These are phyloP conservation scores for Argyresthia goedartella DNA, from an alignment of 2,888 invertebrate species.

Conservation along the genomic window DNA sequence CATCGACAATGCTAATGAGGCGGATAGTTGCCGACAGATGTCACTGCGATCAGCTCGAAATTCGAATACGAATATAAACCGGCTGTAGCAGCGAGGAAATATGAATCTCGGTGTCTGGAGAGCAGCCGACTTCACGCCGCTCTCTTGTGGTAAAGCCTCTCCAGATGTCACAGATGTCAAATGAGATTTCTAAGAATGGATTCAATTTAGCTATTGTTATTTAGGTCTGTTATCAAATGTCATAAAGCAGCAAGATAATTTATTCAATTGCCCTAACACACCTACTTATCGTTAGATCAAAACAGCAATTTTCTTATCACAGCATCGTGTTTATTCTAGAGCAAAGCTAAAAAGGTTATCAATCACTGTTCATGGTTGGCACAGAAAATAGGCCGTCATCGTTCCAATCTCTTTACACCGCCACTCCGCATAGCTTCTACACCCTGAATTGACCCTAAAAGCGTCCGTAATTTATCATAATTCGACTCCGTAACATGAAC, in stretches of 20 bases:
- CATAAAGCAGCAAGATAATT: neutral
- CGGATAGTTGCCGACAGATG: conserved; percentile 25
- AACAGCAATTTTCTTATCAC: neutral
- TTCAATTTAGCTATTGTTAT: too few species aligned
- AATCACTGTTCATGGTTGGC: too few species aligned
- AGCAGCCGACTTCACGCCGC: too few species aligned
- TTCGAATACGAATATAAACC: neutral
- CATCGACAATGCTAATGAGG: conserved; percentile 33
- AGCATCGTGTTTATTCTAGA: too few species aligned
- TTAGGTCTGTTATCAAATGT: too few species aligned
- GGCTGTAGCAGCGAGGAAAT: neutral
- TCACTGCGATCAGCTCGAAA: conserved; percentile 10
- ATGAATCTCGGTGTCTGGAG: neutral
- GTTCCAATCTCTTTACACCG: neutral
- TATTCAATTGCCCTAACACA: neutral
- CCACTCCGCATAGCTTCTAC: neutral
- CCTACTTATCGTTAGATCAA: neutral
- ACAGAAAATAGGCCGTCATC: neutral
- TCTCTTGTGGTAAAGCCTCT: too few species aligned
- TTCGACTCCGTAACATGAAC: neutral
- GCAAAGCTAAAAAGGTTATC: too few species aligned
- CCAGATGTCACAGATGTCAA: too few species aligned
- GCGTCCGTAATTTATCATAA: neutral
- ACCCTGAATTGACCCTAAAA: neutral
- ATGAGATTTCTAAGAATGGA: too few species aligned